phyloP scores from a whole-genome alignment of 2,888 invertebrate species.

The Muschampia plurimacula region DNA sequence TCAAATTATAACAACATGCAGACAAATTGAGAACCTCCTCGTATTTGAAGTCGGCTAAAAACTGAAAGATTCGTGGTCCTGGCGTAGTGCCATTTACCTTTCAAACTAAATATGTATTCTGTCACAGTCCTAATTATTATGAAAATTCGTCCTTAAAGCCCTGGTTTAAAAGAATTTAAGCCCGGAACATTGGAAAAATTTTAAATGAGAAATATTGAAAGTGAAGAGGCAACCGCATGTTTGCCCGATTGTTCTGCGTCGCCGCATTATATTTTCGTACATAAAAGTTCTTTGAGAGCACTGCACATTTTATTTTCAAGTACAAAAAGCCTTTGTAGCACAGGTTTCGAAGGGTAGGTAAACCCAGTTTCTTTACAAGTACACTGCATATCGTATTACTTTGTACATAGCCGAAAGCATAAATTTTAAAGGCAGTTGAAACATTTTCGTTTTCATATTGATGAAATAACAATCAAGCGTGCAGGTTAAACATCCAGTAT shows the following conservation, averaged over 20 bases:
- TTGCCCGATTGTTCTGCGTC: slow-evolving; percentile 26
- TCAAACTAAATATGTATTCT: too few species aligned
- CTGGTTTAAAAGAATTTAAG: not conserved
- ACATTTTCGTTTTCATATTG: not conserved
- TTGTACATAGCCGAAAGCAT: not conserved
- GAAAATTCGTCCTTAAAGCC: not conserved
- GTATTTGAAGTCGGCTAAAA: too few species aligned
- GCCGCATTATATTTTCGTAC: slow-evolving; percentile 31
- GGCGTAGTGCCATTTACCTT: too few species aligned
- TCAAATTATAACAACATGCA: too few species aligned
- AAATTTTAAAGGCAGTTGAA: not conserved
- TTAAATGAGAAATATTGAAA: not conserved
- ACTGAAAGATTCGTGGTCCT: too few species aligned
- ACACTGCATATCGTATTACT: not conserved
- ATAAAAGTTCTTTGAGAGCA: slow-evolving; percentile 38
- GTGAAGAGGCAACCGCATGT: slow-evolving; percentile 20
- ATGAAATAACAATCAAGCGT: not conserved
- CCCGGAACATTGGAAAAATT: not conserved
- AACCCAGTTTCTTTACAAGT: slow-evolving; percentile 1
- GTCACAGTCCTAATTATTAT: not conserved
- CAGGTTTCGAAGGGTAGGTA: slow-evolving; percentile 13
- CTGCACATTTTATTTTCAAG: slow-evolving; percentile 32
- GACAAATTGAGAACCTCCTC: too few species aligned
- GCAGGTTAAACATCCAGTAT: not conserved
- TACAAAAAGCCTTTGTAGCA: slow-evolving; percentile 28